phyloP scores from a whole-genome alignment of 1,140 invertebrate genomes.

The Orius laevigatus region DNA sequence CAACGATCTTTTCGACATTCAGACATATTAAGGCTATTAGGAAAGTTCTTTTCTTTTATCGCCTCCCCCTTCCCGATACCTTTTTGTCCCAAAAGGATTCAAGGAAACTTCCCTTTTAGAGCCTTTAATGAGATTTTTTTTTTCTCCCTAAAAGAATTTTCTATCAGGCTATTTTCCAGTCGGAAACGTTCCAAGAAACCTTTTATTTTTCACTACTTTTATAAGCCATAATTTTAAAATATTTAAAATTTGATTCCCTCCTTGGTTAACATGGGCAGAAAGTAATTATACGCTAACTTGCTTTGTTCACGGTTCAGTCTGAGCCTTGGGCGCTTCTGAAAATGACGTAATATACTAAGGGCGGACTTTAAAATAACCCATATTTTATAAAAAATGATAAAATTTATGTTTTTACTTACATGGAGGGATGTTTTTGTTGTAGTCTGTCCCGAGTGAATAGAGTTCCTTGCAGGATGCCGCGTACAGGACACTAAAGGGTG shows the following conservation, averaged over 20 bases:
- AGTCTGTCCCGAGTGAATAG: constrained; percentile 20
- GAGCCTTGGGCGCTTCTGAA: constrained; percentile 1
- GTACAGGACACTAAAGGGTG: constrained; percentile 17
- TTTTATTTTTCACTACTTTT: too few species aligned
- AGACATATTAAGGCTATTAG: too few species aligned
- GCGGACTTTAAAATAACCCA: background rate
- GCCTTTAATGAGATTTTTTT: too few species aligned
- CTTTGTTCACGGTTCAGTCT: background rate
- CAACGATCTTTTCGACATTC: too few species aligned
- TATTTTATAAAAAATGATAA: background rate
- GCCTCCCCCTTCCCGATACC: too few species aligned
- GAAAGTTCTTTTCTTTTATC: too few species aligned
- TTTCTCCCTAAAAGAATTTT: too few species aligned
- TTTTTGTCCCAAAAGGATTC: too few species aligned
- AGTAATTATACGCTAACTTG: background rate
- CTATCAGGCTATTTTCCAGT: too few species aligned
- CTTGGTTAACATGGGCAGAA: background rate
- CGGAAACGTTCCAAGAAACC: too few species aligned
- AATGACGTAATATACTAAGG: background rate
- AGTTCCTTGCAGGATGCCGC: constrained; percentile 17
- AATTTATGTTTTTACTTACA: constrained; percentile 17
- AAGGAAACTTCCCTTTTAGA: too few species aligned
- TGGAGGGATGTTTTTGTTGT: constrained; percentile 23
- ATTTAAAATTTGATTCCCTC: background rate
- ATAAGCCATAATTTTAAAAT: too few species aligned